Evolutionary conservation across 1,140 invertebrate genomes (phyloP).

Genomic region (Polyergus mexicanus): DNA sequence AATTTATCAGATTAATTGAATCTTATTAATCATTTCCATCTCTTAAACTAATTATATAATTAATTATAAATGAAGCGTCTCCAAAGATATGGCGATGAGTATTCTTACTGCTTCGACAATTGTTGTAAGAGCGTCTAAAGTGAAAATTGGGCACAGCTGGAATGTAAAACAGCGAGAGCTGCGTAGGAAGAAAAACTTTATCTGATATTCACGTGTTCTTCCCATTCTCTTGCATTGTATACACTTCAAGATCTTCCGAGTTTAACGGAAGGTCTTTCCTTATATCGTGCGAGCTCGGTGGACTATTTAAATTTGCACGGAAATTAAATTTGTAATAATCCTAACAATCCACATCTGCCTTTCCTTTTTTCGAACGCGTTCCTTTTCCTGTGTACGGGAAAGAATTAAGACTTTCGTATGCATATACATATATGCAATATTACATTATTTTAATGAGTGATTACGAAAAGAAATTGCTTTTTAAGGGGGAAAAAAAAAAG

Average conservation of each 20-base stretch:
- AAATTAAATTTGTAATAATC: slow-evolving; percentile 49
- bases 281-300: slow-evolving; percentile 24
- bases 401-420: slow-evolving; percentile 11
- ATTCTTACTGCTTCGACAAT: not conserved
- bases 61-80: not conserved
- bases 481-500: not conserved
- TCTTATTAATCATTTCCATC: not conserved
- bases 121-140: not conserved
- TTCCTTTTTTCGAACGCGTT: slow-evolving; percentile 21
- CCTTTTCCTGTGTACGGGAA: not conserved
- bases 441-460: not conserved
- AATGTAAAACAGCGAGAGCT: not conserved
- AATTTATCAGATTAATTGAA: not conserved
- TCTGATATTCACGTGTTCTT: slow-evolving; percentile 35
- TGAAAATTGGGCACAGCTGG: not conserved
- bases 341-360: slow-evolving; percentile 10
- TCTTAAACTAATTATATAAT: not conserved
- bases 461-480: not conserved
- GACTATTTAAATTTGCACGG: slow-evolving; percentile 38
- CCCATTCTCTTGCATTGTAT: slow-evolving; percentile 14
- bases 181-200: not conserved
- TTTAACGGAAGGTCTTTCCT: slow-evolving; percentile 32
- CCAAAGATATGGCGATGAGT: not conserved
- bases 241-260: slow-evolving; percentile 14
- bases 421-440: no score